Evolutionary conservation across 2,888 invertebrate species (phyloP).

Genomic region (Hypolimnas misippus): DNA sequence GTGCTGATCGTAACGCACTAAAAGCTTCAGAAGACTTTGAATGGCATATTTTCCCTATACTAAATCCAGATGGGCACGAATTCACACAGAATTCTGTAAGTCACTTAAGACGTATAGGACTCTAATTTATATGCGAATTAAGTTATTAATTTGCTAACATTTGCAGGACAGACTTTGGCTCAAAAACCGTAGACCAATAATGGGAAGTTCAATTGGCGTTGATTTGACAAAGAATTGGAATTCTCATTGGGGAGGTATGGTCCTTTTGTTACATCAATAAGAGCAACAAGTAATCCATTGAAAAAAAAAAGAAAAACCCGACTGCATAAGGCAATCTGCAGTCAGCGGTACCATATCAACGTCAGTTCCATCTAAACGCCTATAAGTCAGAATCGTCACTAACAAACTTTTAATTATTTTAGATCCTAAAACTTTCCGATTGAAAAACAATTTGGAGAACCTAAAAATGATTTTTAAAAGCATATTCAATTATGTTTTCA

Average conservation of each 20-base stretch:
- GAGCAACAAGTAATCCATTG: too few species aligned
- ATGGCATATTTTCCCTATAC: conserved; percentile 89
- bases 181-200: conserved; percentile 83
- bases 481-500: too few species aligned
- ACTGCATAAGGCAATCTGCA: too few species aligned
- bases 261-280: not conserved
- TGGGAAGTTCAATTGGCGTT: conserved; percentile 75
- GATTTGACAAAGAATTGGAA: conserved; percentile 88
- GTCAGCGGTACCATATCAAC: too few species aligned
- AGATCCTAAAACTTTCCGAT: too few species aligned
- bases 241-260: conserved; percentile 83
- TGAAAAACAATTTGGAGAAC: too few species aligned
- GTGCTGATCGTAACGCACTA: conserved; percentile 73
- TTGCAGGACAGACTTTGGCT: conserved; percentile 85
- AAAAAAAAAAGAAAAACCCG: too few species aligned
- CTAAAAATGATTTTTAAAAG: too few species aligned
- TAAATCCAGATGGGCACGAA: conserved; percentile 91
- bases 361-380: too few species aligned
- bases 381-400: too few species aligned
- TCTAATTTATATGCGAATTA: not conserved
- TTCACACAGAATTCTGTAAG: conserved; percentile 85
- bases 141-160: not conserved
- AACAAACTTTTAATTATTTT: too few species aligned
- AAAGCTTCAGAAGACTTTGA: conserved; percentile 83
- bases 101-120: conserved; percentile 16